Conservation (phyloP, 2,797 vertebrate genomes). For the Apodemus agrarius region DNA sequence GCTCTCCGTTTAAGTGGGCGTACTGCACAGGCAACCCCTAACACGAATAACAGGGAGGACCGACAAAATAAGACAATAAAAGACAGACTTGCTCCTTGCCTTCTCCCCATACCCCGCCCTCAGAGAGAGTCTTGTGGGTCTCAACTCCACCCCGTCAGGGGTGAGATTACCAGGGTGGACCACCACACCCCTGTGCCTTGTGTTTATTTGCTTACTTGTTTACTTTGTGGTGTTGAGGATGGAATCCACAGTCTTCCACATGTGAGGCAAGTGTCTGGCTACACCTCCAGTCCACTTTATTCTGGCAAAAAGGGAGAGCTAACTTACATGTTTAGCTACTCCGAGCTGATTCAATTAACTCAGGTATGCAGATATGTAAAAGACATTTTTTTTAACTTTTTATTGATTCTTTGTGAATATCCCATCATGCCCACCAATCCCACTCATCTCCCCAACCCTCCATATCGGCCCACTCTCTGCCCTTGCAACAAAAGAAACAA, state of each 20-base stretch:
- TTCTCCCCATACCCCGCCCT: accelerated
- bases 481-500: background rate
- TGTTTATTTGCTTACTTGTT: background rate
- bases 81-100: background rate
- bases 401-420: background rate
- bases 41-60: background rate
- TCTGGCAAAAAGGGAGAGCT: background rate
- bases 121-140: background rate
- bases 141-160: background rate
- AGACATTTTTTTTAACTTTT: background rate
- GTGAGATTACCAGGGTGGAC: background rate
- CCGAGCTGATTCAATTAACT: background rate
- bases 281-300: background rate
- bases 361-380: background rate
- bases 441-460: background rate
- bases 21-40: background rate
- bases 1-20: background rate
- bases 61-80: background rate
- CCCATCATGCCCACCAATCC: background rate
- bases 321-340: background rate
- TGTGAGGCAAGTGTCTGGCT: background rate
- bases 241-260: background rate
- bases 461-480: background rate
- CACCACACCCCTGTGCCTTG: no score
- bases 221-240: background rate